Evolutionary conservation across 2,797 vertebrate genomes (phyloP).

Genomic region (Pseudopleuronectes americanus): DNA sequence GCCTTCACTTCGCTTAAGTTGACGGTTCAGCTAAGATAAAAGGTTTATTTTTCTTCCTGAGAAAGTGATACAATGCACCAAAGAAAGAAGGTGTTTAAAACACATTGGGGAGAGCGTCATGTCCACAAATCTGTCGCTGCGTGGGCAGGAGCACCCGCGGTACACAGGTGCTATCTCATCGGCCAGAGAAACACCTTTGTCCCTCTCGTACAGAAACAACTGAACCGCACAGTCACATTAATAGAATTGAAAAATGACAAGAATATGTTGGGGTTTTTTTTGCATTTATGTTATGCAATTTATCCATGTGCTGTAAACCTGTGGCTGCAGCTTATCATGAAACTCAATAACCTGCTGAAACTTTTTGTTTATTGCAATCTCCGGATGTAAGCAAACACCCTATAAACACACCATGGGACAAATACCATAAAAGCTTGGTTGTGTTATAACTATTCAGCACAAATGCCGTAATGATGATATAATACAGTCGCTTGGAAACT

Average conservation of each 20-base stretch:
- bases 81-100: constrained; percentile 57
- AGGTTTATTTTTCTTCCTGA: constrained; percentile 61
- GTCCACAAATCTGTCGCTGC: constrained; percentile 63
- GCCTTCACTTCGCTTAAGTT: constrained; percentile 52
- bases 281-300: constrained; percentile 3
- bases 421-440: constrained; percentile 25
- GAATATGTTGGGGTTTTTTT: neutral
- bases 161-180: constrained; percentile 24
- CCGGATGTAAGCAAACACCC: constrained; percentile 30
- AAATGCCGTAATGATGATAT: constrained; percentile 33
- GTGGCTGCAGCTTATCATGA: constrained; percentile 11
- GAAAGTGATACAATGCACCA: constrained; percentile 60
- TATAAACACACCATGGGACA: constrained; percentile 26
- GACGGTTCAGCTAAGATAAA: constrained; percentile 65
- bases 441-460: constrained; percentile 41
- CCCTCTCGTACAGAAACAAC: constrained; percentile 10
- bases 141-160: constrained; percentile 42
- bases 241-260: constrained; percentile 2
- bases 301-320: constrained; percentile 4
- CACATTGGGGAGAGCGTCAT: constrained; percentile 59
- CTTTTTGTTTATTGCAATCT: neutral
- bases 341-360: neutral
- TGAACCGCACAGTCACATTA: constrained; percentile 7
- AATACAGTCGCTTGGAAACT: constrained; percentile 29
- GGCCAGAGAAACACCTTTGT: constrained; percentile 22